These are phyloP conservation scores for Aplysina aerophoba DNA, from an alignment of 37 sponge, comb jelly and placozoan species.

Conservation along the genomic window DNA sequence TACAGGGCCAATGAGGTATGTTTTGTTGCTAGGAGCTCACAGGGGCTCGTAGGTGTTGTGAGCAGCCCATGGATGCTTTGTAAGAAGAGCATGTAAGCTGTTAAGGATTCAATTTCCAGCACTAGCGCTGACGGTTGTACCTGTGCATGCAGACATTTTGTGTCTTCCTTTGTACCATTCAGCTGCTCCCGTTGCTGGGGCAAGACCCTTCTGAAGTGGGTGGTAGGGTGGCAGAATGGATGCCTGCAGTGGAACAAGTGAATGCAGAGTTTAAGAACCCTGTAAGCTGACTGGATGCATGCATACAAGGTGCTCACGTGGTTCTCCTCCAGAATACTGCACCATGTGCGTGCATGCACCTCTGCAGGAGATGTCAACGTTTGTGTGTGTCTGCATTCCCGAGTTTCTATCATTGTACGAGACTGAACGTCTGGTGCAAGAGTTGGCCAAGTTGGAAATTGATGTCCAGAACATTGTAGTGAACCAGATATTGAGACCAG, in stretches of 20 bases:
- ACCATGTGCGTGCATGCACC: too few species aligned
- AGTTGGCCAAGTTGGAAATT: conserved; percentile 87
- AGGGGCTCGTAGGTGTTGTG: too few species aligned
- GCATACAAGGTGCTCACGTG: too few species aligned
- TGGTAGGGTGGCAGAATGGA: conserved; percentile 58
- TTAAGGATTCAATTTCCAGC: too few species aligned
- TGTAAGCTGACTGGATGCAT: conserved; percentile 65
- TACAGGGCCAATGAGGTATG: too few species aligned
- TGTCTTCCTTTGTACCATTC: background rate
- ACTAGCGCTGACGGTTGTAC: too few species aligned
- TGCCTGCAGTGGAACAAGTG: conserved; percentile 86
- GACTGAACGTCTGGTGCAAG: conserved; percentile 97
- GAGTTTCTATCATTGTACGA: conserved; percentile 98
- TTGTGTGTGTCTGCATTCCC: conserved; percentile 98
- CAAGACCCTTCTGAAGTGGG: conserved; percentile 19
- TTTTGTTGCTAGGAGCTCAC: too few species aligned
- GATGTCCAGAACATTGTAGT: conserved; percentile 96
- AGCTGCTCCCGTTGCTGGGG: conserved; percentile 67
- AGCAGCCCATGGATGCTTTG: too few species aligned
- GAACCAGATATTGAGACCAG: conserved; percentile 91
- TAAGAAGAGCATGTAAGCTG: too few species aligned
- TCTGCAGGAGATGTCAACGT: conserved; percentile 85
- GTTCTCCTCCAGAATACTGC: too few species aligned
- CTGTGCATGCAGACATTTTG: too few species aligned
- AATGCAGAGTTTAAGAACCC: conserved; percentile 88